phyloP scores from a whole-genome alignment of 2,888 invertebrate species.

The Morpho helenor region DNA sequence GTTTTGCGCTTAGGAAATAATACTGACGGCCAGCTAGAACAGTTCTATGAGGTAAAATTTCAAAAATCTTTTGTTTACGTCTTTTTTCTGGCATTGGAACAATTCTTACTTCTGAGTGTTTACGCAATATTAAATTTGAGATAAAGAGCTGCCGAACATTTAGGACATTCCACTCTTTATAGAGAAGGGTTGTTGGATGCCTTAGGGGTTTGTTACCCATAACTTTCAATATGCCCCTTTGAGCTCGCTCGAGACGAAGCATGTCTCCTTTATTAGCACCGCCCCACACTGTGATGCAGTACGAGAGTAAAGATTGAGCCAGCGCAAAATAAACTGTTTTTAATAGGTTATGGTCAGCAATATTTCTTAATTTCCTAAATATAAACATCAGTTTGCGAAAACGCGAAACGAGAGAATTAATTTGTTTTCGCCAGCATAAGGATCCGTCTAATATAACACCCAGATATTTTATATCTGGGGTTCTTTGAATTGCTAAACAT shows the following conservation, averaged over 20 bases:
- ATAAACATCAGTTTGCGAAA: background rate
- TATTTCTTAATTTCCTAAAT: background rate
- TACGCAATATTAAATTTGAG: too few species aligned
- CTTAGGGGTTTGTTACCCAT: background rate
- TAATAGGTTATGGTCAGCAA: background rate
- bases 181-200: background rate
- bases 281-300: background rate
- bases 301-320: background rate
- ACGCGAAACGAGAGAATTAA: background rate
- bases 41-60: background rate
- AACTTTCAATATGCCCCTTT: background rate
- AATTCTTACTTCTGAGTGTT: background rate
- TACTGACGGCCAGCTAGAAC: too few species aligned
- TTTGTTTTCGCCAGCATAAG: background rate
- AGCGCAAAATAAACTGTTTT: background rate
- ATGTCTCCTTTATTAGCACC: background rate
- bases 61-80: too few species aligned
- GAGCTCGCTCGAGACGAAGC: background rate
- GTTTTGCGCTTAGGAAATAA: too few species aligned
- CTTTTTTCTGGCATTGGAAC: background rate
- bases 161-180: background rate
- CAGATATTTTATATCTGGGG: background rate
- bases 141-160: background rate
- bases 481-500: background rate
- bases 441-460: background rate